Base-by-base conservation (phyloP, 1,140 invertebrate genomes). In the Pseudomyrmex sp. region DNA sequence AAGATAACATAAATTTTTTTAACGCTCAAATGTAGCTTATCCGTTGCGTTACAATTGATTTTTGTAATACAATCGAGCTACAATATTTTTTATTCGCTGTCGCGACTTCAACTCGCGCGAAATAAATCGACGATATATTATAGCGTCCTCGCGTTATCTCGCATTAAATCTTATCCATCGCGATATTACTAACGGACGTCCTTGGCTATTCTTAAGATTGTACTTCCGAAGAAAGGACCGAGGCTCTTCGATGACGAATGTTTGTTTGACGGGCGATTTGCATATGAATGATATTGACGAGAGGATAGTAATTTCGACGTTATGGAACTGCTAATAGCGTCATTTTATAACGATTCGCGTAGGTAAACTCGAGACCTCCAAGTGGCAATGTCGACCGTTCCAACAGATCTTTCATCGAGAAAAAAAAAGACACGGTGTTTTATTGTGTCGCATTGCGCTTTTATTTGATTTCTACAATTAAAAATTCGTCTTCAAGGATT, bases 221-320 rank as follows among this genome's bases (percentile, higher is more conserved):
- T 48, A 69, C 9, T 66, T 66, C 65, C 65, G 44, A 50, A 18
- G n/a, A 48, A n/a, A 10, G 4, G 13, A 8, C 12, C 73, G 74
- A 77, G 63, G 63, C 66, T 68, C 63, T 77, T 13, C 52, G 75
- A 77, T 77, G 75, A 77, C 63, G 26, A 77, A 77, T 77, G 75
- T 77, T 77, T 77, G 62, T 12, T 56, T 50, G 50, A 2, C 23
- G 18, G 26, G 4, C 35, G 13, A 77, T 77, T 77, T 69, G 35
- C 75, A 77, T 77, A 50, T 77, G 75, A 77, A 77, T 77, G 50
- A 77, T 54, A 26, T 12, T 46, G 12, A 48, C 48, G 74, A 26
- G 8, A 56, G 50, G 8, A 56, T 56, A 46, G 46, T 58, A 77
- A 68, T 77, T 15, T 13, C 50, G 8, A 15, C 62, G 65, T 2